phyloP scores from a whole-genome alignment of 2,888 invertebrate species.

The Linnaemya vulpina region DNA sequence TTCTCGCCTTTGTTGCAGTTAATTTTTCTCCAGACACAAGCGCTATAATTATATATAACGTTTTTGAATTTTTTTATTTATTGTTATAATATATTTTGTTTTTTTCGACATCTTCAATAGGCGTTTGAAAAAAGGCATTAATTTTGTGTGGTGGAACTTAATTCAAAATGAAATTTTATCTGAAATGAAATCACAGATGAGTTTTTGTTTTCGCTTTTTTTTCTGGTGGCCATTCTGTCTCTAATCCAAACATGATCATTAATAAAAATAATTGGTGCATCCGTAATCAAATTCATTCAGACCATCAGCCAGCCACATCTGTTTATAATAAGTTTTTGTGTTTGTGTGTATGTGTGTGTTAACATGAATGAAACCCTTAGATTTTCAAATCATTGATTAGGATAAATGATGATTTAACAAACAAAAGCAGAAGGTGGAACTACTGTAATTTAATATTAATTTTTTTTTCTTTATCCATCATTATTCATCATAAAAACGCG shows the following conservation, averaged over 20 bases:
- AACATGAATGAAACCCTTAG: constrained; percentile 34
- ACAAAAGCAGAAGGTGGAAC: constrained; percentile 68
- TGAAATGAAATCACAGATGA: constrained; percentile 38
- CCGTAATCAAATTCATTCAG: constrained; percentile 27
- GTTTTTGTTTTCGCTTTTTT: constrained; percentile 22
- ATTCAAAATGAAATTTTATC: constrained; percentile 40
- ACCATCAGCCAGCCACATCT: constrained; percentile 50
- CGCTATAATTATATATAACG: constrained; percentile 59
- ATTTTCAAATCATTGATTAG: constrained; percentile 51
- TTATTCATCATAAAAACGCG: constrained; percentile 73
- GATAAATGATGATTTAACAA: constrained; percentile 57
- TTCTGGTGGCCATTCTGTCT: not conserved
- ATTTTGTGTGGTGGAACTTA: constrained; percentile 17
- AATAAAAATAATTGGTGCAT: constrained; percentile 68
- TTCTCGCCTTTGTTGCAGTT: constrained; percentile 68
- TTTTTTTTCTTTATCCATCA: constrained; percentile 73
- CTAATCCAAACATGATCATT: constrained; percentile 68
- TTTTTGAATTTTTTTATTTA: not conserved
- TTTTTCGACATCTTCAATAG: constrained; percentile 3
- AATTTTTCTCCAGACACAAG: constrained; percentile 59
- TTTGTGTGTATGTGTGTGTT: constrained; percentile 15
- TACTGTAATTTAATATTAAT: constrained; percentile 81
- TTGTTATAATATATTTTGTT: not conserved
- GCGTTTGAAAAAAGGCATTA: constrained; percentile 39
- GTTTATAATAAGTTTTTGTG: not conserved